Conservation (phyloP, 92 coral and sea anemone species). For the Paragorgia papillata region DNA sequence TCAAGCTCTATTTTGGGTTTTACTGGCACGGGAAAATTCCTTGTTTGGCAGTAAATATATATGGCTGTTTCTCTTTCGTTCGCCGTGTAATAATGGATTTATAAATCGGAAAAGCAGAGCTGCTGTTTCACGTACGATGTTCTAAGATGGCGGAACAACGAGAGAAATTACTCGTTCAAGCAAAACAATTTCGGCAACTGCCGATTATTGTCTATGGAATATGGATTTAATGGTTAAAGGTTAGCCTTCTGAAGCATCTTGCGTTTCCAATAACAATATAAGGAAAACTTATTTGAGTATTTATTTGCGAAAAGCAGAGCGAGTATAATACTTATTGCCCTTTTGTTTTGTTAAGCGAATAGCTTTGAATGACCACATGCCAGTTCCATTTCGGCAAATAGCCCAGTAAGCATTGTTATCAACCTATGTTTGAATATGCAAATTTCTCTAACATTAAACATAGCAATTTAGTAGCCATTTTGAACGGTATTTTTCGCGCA, state of each 20-base stretch:
- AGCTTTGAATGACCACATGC: conserved; percentile 7
- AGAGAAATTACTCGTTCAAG: neutral
- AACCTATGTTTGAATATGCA: conserved; percentile 22
- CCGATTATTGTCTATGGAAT: neutral
- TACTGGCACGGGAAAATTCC: conserved; percentile 6
- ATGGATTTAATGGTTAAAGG: neutral
- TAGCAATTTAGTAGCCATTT: too few species aligned
- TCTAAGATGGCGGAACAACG: conserved; percentile 2
- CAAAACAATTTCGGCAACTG: neutral
- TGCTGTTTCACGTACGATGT: conserved; percentile 18
- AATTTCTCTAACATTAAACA: conserved; percentile 2
- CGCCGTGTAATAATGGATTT: conserved; percentile 11
- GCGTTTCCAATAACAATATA: conserved; percentile 14
- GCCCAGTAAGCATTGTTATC: neutral
- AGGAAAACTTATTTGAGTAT: conserved; percentile 9
- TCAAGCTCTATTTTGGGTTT: conserved; percentile 5
- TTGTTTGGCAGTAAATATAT: neutral
- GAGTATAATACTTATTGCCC: neutral
- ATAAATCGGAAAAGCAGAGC: conserved; percentile 39
- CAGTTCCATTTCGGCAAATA: conserved; percentile 16
- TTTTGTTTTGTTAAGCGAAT: neutral
- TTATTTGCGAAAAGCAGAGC: conserved; percentile 30
- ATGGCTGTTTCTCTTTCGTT: neutral
- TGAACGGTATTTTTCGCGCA: conserved; percentile 11
- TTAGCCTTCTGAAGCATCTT: neutral